A percentile compares a stretch with the other conserved stretches of the same genome.
Conservation (phyloP, 2,113 vertebrate genomes). For the Nymphicus hollandicus region DNA sequence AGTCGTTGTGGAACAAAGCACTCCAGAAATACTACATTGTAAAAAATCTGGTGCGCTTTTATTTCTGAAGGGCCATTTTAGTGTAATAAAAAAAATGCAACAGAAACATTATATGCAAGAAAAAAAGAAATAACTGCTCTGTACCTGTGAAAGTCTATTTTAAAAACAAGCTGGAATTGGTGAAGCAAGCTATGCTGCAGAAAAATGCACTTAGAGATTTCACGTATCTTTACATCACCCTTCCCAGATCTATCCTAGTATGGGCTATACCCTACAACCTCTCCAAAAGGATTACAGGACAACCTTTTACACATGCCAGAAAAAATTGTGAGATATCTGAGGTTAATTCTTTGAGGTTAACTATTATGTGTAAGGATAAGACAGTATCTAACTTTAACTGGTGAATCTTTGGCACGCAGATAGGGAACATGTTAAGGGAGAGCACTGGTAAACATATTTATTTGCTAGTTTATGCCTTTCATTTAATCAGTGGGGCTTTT, state of each 20-base stretch:
- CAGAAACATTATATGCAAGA: background rate
- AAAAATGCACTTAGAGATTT: background rate
- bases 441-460: background rate
- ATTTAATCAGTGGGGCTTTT: background rate
- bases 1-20: constrained; percentile 55
- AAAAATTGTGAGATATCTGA: accelerated
- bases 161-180: background rate
- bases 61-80: constrained; percentile 20
- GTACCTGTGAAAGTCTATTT: background rate
- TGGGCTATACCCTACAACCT: accelerated
- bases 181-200: background rate
- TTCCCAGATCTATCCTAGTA: background rate
- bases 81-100: constrained; percentile 26
- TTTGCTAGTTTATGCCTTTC: background rate
- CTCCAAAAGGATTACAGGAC: background rate
- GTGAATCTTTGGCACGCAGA: background rate
- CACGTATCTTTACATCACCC: background rate
- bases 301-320: accelerated
- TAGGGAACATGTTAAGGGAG: background rate
- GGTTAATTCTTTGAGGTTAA: background rate
- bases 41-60: constrained; percentile 41
- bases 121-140: background rate
- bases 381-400: background rate
- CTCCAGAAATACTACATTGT: constrained; percentile 36
- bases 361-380: background rate